Base-by-base conservation (phyloP, 2,113 vertebrate genomes). In the Albula glossodonta region DNA sequence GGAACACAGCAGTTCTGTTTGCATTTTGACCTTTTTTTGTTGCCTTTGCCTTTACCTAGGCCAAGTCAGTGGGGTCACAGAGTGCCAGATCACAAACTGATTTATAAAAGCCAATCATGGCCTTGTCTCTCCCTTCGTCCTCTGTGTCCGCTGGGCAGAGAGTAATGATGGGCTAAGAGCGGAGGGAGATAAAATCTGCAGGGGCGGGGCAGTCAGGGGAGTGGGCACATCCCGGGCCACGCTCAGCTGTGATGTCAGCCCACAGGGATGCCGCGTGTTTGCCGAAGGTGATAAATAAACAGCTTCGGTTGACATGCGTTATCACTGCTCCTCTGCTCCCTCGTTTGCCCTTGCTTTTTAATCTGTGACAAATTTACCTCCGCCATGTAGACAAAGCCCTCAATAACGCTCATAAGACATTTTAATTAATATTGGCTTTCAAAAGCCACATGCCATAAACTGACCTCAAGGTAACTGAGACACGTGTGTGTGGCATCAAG, bases 301-400 rank as follows among this genome's bases (percentile, higher is more conserved):
- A n/a, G 41, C n/a, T 51, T 52, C 82, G 70, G 82, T 84, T 84
- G 77, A 80, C 77, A 48, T 12, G 41, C 63, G 41, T 81, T 51
- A 82, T 79, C 53, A 25, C 84, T 41, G 51, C 53, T 31, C 70
- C 80, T 19, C 7, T 10, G 41, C 60, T 49, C 83, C 63, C 83
- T 78, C 70, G 17, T 52, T 81, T 77, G 78, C 83, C 82, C 80
- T 60, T 50, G 77, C 50, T 74, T 81, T 88, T 84, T 89, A 85
- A 86, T 87, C 89, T 84, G 74, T 85, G 80, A 85, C 86, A 51
- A 56, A 57, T 51, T 19, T 82, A 82, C 41, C 63, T 50, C 57
- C 12, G 82, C 51, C 51, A 70, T 49, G 25, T 60, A 82, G 52
- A 85, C 56, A 56, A 74, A 74, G 41, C 19, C 87, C 77, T 70